Conservation (phyloP, 2,113 vertebrate species). For the Brachypteracias leptosomus region DNA sequence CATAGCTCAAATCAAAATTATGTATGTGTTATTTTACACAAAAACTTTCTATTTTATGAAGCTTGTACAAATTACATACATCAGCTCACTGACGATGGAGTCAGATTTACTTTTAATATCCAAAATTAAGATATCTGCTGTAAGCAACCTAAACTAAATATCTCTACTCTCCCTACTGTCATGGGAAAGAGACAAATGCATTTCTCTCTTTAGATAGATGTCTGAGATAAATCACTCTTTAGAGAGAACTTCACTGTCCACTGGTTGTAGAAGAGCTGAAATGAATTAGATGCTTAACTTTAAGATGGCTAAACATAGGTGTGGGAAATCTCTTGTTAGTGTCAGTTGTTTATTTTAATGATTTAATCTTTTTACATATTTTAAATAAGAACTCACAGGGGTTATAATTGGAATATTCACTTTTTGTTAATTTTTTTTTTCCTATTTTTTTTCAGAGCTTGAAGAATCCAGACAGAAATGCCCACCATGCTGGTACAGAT, state of each 20-base stretch:
- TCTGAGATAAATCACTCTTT: neutral
- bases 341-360: neutral
- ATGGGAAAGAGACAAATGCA: neutral
- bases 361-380: neutral
- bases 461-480: constrained; percentile 94
- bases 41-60: neutral
- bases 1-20: neutral
- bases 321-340: neutral
- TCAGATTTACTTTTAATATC: neutral
- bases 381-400: neutral
- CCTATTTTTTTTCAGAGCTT: constrained; percentile 78
- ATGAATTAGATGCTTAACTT: neutral
- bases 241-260: neutral
- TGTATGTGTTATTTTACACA: neutral
- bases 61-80: neutral
- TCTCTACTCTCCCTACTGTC: neutral
- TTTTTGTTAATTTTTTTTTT: neutral
- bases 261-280: neutral
- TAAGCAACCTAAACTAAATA: neutral
- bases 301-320: neutral
- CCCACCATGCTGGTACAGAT: constrained; percentile 90
- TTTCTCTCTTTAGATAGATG: neutral
- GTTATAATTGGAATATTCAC: neutral
- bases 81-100: neutral
- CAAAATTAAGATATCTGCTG: neutral